Evolutionary conservation across 2,113 vertebrate species (phyloP).

Genomic region (Salvelinus fontinalis): DNA sequence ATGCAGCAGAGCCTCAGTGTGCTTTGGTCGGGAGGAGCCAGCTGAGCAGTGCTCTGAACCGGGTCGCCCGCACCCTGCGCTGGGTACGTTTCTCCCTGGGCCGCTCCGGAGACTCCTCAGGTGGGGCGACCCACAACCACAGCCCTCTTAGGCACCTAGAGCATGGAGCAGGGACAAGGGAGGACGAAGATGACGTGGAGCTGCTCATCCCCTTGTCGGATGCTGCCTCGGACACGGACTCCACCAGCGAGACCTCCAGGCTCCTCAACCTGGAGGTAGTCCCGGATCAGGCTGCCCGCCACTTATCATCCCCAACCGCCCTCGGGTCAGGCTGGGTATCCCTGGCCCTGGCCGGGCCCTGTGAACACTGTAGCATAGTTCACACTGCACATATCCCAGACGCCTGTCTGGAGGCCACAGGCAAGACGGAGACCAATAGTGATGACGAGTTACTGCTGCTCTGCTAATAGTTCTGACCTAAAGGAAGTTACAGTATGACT

Average conservation of each 20-base stretch:
- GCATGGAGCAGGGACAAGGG: conserved; percentile 75
- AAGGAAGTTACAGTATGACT: background rate
- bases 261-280: conserved; percentile 74
- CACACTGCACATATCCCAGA: conserved; percentile 93
- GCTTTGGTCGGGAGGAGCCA: conserved; percentile 77
- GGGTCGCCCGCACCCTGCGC: conserved; percentile 87
- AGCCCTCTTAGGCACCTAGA: conserved; percentile 92
- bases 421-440: conserved; percentile 85
- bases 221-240: conserved; percentile 83
- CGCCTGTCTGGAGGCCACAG: conserved; percentile 81
- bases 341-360: conserved; percentile 82
- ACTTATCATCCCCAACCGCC: conserved; percentile 51
- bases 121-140: conserved; percentile 76
- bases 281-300: conserved; percentile 43
- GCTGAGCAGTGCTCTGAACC: conserved; percentile 79
- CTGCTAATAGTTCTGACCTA: conserved; percentile 73
- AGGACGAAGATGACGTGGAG: conserved; percentile 93
- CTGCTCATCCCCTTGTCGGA: conserved; percentile 90
- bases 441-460: conserved; percentile 95
- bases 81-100: conserved; percentile 85
- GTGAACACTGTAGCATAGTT: conserved; percentile 93
- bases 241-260: conserved; percentile 77
- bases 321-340: conserved; percentile 55
- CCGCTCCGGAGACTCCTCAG: conserved; percentile 61
- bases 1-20: conserved; percentile 62